Base-by-base conservation (phyloP, 1,140 invertebrate species). In the Achatina immaculata region DNA sequence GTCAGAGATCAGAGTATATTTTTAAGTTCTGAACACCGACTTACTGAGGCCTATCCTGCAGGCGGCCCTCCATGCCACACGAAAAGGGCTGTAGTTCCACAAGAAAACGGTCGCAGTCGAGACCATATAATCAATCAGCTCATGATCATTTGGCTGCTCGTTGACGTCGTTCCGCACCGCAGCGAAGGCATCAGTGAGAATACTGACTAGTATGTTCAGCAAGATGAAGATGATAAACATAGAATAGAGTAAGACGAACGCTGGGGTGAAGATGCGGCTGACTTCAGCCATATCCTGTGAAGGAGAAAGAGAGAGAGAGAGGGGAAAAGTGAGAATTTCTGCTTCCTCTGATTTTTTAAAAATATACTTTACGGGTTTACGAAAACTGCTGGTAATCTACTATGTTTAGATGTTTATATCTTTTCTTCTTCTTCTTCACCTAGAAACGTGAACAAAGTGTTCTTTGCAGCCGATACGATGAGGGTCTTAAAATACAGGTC, bases 141-240 rank as follows among this genome's bases (percentile, higher is more conserved):
- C 93, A 87, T 94, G 93, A 82, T 94, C 93, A 83, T 94, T 93
- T 34, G 92, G 91, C 80, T 94, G 92, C 40, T 91, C 89, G 11
- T 92, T 90, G 45, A 95, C 92, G 87, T 95, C 94, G 4, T 74
- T 72, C 68, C 87, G 84, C 0, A 90, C 87, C 19, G 80, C 85
- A 16, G 87, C 85, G 87, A 93, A 93, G 0, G 91, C 89, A 55
- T 92, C 91, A 31, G 92, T 92, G 40, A 94, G 90, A 65, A 94
- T 93, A 0, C 92, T 92, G 28, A 94, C 86, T 83, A 93, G 93
- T 72, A 93, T 91, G 85, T 93, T 93, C 71, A 93, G 86, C 40
- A 93, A 88, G 43, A 94, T 88, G 82, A 93, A 92, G 42, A 90
- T 90, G 40, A 92, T 90, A 40, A 91, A 86, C 7, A 93, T 83